These are phyloP conservation scores for Masticophis lateralis DNA, from an alignment of 2,797 vertebrate species.

Conservation along the genomic window DNA sequence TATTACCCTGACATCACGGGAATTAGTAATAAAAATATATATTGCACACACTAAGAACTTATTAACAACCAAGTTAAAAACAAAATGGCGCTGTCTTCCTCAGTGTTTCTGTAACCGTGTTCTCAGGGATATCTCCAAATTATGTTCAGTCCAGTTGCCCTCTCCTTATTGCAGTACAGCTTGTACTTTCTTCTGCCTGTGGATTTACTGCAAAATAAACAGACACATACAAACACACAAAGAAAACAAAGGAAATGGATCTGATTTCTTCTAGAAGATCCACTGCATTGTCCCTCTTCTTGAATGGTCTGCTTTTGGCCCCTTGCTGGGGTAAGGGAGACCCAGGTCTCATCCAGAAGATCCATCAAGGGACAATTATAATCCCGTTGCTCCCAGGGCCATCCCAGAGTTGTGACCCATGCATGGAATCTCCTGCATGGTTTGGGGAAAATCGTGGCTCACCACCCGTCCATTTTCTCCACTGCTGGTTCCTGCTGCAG, in stretches of 20 bases:
- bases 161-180: conserved; percentile 74
- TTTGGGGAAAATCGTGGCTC: conserved; percentile 96
- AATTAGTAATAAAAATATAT: conserved; percentile 76
- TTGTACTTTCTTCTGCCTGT: conserved; percentile 67
- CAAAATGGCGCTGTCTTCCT: conserved; percentile 71
- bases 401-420: conserved; percentile 98
- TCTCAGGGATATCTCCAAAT: conserved; percentile 63
- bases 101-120: conserved; percentile 68
- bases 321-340: conserved; percentile 73
- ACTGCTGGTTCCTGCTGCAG: conserved; percentile 84
- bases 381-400: conserved; percentile 95
- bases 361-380: conserved; percentile 80
- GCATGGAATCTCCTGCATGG: conserved; percentile 96
- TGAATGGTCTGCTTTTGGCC: conserved; percentile 72
- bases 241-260: conserved; percentile 58
- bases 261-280: conserved; percentile 72
- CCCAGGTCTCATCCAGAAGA: conserved; percentile 74
- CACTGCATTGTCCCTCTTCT: conserved; percentile 69
- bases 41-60: conserved; percentile 73
- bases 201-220: conserved; percentile 63
- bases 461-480: conserved; percentile 97
- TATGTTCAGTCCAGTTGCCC: conserved; percentile 62
- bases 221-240: conserved; percentile 23
- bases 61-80: conserved; percentile 74
- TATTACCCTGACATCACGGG: conserved; percentile 71